These are phyloP conservation scores for Caenorhabditis macrosperma DNA, from an alignment of 2,888 invertebrate genomes.

Conservation along the genomic window DNA sequence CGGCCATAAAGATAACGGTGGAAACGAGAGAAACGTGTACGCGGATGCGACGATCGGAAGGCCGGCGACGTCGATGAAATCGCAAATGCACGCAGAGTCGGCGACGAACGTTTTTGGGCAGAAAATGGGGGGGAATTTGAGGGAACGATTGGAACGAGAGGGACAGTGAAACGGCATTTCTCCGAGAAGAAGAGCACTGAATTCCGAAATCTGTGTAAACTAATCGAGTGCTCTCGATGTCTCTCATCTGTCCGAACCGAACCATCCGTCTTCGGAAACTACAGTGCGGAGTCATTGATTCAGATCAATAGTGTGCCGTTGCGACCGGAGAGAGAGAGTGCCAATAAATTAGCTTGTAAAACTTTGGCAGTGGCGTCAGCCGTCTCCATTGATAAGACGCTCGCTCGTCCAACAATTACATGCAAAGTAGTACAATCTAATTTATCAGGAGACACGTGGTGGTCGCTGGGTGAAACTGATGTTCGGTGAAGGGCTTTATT, in stretches of 20 bases:
- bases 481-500: slow-evolving; percentile 32
- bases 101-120: not conserved
- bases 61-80: not conserved
- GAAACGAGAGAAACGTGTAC: slow-evolving; percentile 33
- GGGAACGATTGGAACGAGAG: not conserved
- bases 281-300: slow-evolving; percentile 13
- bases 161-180: not conserved
- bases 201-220: too few relatives aligned
- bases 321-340: slow-evolving; percentile 31
- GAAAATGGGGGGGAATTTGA: not conserved
- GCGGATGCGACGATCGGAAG: slow-evolving; percentile 41
- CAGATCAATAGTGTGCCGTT: slow-evolving; percentile 37
- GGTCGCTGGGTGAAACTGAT: slow-evolving; percentile 51
- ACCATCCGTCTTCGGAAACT: not conserved
- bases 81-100: not conserved
- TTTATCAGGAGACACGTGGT: slow-evolving; percentile 50
- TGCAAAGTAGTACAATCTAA: slow-evolving; percentile 49
- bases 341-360: slow-evolving; percentile 55
- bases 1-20: slow-evolving; percentile 52
- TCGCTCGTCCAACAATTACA: slow-evolving; percentile 30
- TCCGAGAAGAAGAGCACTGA: not conserved
- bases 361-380: slow-evolving; percentile 47
- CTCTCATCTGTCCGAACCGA: not conserved
- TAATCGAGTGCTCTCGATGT: too few relatives aligned
- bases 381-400: slow-evolving; percentile 35